Percentiles rank a stretch among this genome's conserved stretches.
These are phyloP conservation scores for Monochamus saltuarius DNA, from an alignment of 1,140 invertebrate genomes.

Conservation along the genomic window DNA sequence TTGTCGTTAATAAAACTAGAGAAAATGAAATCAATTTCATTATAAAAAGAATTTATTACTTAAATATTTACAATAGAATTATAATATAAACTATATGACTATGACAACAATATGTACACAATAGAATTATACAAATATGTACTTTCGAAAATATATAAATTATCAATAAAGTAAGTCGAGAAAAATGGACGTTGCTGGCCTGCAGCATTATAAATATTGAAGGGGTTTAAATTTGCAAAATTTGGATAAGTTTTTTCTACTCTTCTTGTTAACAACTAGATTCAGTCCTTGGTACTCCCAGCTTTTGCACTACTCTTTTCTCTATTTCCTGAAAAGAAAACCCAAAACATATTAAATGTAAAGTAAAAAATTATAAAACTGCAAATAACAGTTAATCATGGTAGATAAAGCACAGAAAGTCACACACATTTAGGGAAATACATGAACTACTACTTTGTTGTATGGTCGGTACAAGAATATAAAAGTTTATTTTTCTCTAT, in stretches of 20 bases:
- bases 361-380: too few relatives aligned
- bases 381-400: too few relatives aligned
- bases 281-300: constrained; percentile 46
- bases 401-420: too few relatives aligned
- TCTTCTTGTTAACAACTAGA: constrained; percentile 34
- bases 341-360: too few relatives aligned
- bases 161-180: constrained; percentile 23
- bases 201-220: constrained; percentile 24
- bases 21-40: neutral
- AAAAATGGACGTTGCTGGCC: constrained; percentile 41
- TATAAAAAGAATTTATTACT: constrained; percentile 21
- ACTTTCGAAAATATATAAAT: constrained; percentile 33
- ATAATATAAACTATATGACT: constrained; percentile 51
- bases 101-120: constrained; percentile 50
- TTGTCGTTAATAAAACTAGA: neutral
- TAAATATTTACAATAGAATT: constrained; percentile 46
- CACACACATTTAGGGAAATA: too few relatives aligned
- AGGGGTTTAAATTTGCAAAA: constrained; percentile 17
- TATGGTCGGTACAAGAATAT: too few relatives aligned
- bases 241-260: constrained; percentile 8
- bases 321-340: constrained; percentile 48
- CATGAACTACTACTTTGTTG: too few relatives aligned
- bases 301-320: constrained; percentile 50
- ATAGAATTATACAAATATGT: constrained; percentile 38
- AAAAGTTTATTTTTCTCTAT: too few relatives aligned